Evolutionary conservation across 2,797 vertebrate genomes (phyloP).

Genomic region (Manis javanica): DNA sequence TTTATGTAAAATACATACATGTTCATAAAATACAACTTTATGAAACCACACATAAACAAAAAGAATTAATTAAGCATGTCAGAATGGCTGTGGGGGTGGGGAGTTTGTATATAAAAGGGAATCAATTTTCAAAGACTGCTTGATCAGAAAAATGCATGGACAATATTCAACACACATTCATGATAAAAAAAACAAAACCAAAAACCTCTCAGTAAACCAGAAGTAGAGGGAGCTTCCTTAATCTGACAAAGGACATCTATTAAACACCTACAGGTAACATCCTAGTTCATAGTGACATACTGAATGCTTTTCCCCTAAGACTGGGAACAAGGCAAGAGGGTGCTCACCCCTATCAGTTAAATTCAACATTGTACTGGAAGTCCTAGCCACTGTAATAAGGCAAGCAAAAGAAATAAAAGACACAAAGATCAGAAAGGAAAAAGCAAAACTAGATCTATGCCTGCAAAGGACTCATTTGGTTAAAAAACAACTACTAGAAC

Average conservation of each 20-base stretch:
- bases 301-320: background rate
- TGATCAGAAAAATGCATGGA: background rate
- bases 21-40: background rate
- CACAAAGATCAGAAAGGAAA: background rate
- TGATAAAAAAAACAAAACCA: background rate
- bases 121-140: slow-evolving; percentile 13
- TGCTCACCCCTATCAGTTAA: background rate
- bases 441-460: background rate
- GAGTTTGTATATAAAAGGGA: background rate
- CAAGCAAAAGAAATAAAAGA: background rate
- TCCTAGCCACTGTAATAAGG: background rate
- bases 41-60: background rate
- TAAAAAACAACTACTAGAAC: background rate
- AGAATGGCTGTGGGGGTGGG: background rate
- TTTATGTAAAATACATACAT: background rate
- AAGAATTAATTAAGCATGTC: background rate
- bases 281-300: background rate
- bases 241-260: background rate
- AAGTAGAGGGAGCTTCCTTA: background rate
- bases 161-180: background rate
- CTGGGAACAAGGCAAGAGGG: background rate
- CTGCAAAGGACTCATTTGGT: background rate
- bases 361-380: background rate
- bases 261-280: background rate
- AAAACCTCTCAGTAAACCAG: background rate